Percentiles rank a stretch among this genome's conserved stretches.
phyloP scores from a whole-genome alignment of 2,113 vertebrate genomes.

The Calcarius ornatus region DNA sequence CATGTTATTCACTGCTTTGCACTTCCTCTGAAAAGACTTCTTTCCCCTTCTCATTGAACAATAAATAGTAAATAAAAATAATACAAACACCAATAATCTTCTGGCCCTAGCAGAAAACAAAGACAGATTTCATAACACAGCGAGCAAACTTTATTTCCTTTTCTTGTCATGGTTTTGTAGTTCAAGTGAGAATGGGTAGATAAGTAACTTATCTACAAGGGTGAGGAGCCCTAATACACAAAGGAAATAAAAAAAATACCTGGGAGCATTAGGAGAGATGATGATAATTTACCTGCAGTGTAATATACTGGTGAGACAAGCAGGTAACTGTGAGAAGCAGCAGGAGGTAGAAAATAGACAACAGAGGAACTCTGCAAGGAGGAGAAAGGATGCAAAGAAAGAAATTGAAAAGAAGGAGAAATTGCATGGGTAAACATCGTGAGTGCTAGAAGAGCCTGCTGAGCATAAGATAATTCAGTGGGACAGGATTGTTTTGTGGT shows the following conservation, averaged over 20 bases:
- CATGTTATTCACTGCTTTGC: neutral
- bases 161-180: neutral
- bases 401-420: neutral
- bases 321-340: neutral
- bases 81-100: neutral
- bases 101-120: neutral
- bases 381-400: neutral
- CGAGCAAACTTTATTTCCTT: neutral
- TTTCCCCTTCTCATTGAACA: neutral
- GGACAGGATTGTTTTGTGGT: accelerated
- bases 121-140: neutral
- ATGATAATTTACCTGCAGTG: neutral
- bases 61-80: neutral
- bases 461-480: neutral
- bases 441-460: neutral
- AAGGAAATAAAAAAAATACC: neutral
- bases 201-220: neutral
- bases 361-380: neutral
- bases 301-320: neutral
- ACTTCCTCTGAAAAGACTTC: neutral
- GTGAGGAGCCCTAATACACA: neutral
- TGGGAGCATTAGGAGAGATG: neutral
- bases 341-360: neutral
- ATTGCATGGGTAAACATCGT: neutral
- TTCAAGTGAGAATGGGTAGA: neutral